Evolutionary conservation across 2,797 vertebrate species (phyloP), one percentile per base, ranked within the genome.

Genomic region (Bradypodion ventrale): DNA sequence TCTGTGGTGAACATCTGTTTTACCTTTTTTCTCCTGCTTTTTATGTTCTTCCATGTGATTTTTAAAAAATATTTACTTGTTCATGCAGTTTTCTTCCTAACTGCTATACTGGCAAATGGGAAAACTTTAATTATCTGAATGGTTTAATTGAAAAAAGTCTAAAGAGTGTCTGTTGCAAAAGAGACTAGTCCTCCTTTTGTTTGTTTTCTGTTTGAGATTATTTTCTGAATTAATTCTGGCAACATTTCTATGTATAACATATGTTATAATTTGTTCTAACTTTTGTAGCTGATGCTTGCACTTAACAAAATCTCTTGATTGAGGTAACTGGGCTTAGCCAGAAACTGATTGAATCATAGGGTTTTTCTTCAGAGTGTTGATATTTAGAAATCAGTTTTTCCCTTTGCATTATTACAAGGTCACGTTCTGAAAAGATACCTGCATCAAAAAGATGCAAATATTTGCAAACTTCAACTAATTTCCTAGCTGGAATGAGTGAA

Each of bases 141-240:
- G 5, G 13, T 77, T 65, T n/a, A n/a, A n/a, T n/a, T n/a, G n/a
- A 29, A 42, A 56, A 32, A 0, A 59, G 66, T 68, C 73, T 44
- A 78, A 80, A 62, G 78, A 25, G 52, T 32, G 68, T 87, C 25
- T 80, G 49, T 3, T 87, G 90, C 86, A 42, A 52, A 87, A 49
- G 52, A 29, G 66, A 19, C 79, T 8, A 83, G 72, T 80, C 87
- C 49, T 77, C 29, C 70, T 59, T 15, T 76, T 85, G 0, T 52
- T 56, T 77, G n/a, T 63, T 15, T 76, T 85, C 0, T 52, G 8
- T 82, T 12, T 75, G 76, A 90, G n/a, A 82, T 42, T 19, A 44
- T 84, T 84, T 66, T 73, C 56, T 4, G 56, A 1, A 3, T 74
- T 83, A 29, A 83, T 59, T 87, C 21, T 75, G 82, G 74, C 8